Percentiles rank a stretch among this genome's conserved stretches.
Conservation (phyloP, 2,113 vertebrate genomes). For the Corvus moneduloides region DNA sequence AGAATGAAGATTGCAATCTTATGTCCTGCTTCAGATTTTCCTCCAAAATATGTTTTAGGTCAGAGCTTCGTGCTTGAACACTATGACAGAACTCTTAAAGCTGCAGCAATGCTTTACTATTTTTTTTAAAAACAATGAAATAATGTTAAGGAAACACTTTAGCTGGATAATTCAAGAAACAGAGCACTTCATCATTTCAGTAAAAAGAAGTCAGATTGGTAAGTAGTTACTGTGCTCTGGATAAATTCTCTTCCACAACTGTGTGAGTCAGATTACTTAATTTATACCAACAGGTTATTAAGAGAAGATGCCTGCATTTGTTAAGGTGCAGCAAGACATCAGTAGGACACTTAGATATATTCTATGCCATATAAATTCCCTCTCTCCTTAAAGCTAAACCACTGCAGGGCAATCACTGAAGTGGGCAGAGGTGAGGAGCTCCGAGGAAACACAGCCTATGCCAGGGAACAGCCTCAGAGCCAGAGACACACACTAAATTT, state of each 20-base stretch:
- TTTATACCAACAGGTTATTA: background rate
- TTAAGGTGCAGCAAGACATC: background rate
- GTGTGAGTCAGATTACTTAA: background rate
- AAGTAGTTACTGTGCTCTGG: background rate
- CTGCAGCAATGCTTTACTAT: background rate
- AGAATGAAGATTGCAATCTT: background rate
- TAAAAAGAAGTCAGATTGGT: background rate
- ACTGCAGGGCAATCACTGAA: background rate
- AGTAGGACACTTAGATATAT: background rate
- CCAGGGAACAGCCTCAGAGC: background rate
- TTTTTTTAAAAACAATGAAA: background rate
- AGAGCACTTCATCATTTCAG: background rate
- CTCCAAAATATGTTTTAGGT: background rate
- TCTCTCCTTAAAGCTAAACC: background rate
- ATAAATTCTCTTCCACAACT: background rate
- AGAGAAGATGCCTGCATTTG: background rate
- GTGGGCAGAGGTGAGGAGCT: background rate
- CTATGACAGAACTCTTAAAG: background rate
- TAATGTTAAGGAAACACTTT: background rate
- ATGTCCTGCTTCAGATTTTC: background rate
- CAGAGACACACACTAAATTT: background rate
- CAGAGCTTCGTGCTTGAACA: background rate
- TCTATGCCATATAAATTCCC: background rate
- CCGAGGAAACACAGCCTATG: background rate
- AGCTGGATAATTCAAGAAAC: background rate